A percentile compares a stretch with the other conserved stretches of the same genome.
phyloP scores from a whole-genome alignment of 2,113 vertebrate genomes.

The Prietella phreatophila region DNA sequence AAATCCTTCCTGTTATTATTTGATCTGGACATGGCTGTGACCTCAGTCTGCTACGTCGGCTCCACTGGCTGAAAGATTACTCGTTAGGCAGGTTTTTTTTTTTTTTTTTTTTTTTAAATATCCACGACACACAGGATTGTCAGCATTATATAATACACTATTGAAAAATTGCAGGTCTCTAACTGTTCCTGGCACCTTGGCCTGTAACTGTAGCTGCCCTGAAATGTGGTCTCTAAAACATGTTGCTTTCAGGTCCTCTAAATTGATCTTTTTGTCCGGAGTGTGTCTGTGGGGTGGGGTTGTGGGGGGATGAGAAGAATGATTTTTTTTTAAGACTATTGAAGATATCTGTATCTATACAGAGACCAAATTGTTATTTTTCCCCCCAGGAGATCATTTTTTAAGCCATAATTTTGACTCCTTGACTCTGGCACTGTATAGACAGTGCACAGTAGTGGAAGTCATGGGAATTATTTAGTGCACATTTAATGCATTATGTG shows the following conservation, averaged over 20 bases:
- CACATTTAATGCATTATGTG: slow-evolving; percentile 11
- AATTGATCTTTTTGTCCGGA: not conserved
- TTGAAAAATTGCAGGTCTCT: slow-evolving; percentile 24
- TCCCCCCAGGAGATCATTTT: not conserved
- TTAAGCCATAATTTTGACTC: not conserved
- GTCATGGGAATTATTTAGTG: not conserved
- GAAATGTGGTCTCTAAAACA: slow-evolving; percentile 19
- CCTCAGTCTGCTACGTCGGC: not conserved
- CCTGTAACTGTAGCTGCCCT: slow-evolving; percentile 26
- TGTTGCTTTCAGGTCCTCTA: not conserved
- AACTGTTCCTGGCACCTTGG: not conserved
- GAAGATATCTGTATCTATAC: not conserved
- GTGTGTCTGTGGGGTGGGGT: not conserved
- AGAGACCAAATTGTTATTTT: not conserved
- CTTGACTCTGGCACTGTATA: slow-evolving; percentile 8
- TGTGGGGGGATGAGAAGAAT: not conserved
- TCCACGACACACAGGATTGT: slow-evolving; percentile 7
- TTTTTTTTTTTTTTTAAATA: not conserved
- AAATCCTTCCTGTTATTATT: not conserved
- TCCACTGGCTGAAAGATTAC: slow-evolving; percentile 18
- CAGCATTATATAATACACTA: slow-evolving; percentile 25
- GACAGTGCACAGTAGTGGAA: not conserved
- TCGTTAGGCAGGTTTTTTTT: not conserved
- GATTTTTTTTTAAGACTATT: not conserved
- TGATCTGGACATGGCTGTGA: not conserved